Base-by-base conservation (phyloP, 2,888 invertebrate genomes). In the Rhamphomyia laevipes region DNA sequence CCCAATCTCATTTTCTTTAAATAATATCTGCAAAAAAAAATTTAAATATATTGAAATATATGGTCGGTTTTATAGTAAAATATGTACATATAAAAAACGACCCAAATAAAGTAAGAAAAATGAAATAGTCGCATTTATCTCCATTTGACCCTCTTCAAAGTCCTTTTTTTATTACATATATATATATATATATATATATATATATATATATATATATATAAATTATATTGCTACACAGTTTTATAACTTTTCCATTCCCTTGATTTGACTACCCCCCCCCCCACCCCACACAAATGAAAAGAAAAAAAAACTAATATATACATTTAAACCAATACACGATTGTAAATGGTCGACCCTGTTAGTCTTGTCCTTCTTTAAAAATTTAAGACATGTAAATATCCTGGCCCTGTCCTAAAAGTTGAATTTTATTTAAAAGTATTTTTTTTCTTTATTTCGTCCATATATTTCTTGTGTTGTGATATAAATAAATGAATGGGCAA, bases 141-240 rank as follows among this genome's bases (percentile, higher is more conserved):
- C 67, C 67, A 68, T 69, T 69, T 69, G 69, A 69, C 69, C 70
- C 69, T 69, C 67, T 70, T 69, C 68, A 69, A 69, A 67, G 65
- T 66, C 62, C 66, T 67, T 64, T 65, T 65, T 64, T 64, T 64
- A 62, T 63, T 63, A n/a, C n/a, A 23, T 27, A 13, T 15, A 15
- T 2, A 27, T 27, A 27, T 7, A 27, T 2, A 7, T 27, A 6
- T 27, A 13, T 15, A 15, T 2, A 27, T 27, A 27, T 7, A 27
- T 2, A 7, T 27, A 6, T 63, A n/a, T 9, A 23, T 27, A 13
- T 15, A 15, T 2, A 27, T 27, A 27, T 7, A 27, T 2, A 7
- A 7, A 6, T 27, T 27, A 27, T 27, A 6, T 27, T 27, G 4
- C 7, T 27, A 6, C 9, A 27, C 23, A 27, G 4, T 27, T 27